phyloP scores from a whole-genome alignment of 2,113 vertebrate genomes.

The Vireo altiloquus region DNA sequence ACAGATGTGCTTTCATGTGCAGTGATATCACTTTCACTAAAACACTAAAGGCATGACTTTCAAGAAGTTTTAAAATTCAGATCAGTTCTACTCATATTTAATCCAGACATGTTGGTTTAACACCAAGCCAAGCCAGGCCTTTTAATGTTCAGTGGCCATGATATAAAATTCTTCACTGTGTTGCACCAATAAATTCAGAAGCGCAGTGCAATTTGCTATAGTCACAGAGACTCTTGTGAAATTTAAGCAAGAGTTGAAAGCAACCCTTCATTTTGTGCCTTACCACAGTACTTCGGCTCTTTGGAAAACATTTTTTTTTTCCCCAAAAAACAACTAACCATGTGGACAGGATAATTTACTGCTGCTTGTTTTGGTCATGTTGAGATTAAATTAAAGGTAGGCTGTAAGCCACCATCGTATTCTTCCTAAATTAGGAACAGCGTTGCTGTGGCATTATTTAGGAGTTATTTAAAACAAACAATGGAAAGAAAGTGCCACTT shows the following conservation, averaged over 20 bases:
- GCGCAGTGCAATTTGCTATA: conserved; percentile 47
- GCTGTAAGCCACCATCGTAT: accelerated
- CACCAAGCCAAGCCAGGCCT: conserved; percentile 76
- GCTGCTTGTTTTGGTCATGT: not conserved
- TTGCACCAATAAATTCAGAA: conserved; percentile 76
- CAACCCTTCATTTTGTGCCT: not conserved
- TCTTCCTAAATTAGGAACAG: conserved; percentile 9
- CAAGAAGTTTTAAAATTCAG: conserved; percentile 76
- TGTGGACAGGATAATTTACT: not conserved
- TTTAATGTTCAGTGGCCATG: conserved; percentile 75
- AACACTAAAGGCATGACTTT: conserved; percentile 67
- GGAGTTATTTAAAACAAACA: conserved; percentile 66
- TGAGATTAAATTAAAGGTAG: not conserved
- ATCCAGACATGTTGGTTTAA: conserved; percentile 80
- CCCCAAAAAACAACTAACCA: not conserved
- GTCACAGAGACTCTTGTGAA: conserved; percentile 29
- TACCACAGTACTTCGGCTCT: not conserved
- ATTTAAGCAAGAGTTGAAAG: conserved; percentile 44
- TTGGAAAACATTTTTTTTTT: not conserved
- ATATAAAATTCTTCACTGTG: conserved; percentile 72
- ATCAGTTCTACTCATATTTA: conserved; percentile 76
- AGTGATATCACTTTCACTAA: conserved; percentile 66
- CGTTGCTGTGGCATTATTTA: conserved; percentile 54
- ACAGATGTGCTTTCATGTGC: conserved; percentile 64
- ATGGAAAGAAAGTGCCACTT: conserved; percentile 68